phyloP scores from a whole-genome alignment of 1,140 invertebrate species.

The Trichonephila clavata region DNA sequence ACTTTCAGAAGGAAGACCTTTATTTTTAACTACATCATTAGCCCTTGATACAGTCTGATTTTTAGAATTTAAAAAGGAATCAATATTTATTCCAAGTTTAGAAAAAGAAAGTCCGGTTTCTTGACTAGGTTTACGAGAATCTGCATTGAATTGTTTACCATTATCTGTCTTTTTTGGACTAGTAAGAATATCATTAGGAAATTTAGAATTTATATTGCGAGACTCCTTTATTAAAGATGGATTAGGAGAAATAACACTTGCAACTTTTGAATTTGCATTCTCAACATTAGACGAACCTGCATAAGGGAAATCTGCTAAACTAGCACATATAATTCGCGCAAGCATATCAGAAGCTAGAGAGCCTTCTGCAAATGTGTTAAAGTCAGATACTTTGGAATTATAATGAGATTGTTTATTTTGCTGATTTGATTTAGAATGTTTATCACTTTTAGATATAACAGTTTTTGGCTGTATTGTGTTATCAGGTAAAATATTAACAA shows the following conservation, averaged over 20 bases:
- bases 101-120: conserved; percentile 51
- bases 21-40: conserved; percentile 60
- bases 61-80: conserved; percentile 68
- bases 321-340: conserved; percentile 77
- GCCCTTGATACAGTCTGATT: conserved; percentile 35
- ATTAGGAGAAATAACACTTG: conserved; percentile 72
- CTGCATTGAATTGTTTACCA: conserved; percentile 54
- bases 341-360: conserved; percentile 77
- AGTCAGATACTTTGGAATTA: conserved; percentile 67
- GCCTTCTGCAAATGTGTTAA: conserved; percentile 63
- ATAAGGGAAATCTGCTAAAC: conserved; percentile 78
- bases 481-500: conserved; percentile 39
- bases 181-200: conserved; percentile 59
- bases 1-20: conserved; percentile 46
- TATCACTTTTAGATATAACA: conserved; percentile 64
- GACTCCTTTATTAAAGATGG: conserved; percentile 43
- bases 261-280: conserved; percentile 53
- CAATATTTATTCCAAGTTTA: conserved; percentile 62
- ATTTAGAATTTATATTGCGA: conserved; percentile 53
- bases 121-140: conserved; percentile 69
- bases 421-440: conserved; percentile 38
- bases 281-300: conserved; percentile 73
- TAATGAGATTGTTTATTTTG: conserved; percentile 54
- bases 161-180: conserved; percentile 68
- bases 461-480: conserved; percentile 15